Evolutionary conservation across 2,113 vertebrate genomes (phyloP).

Genomic region (Syngnathus scovelli): DNA sequence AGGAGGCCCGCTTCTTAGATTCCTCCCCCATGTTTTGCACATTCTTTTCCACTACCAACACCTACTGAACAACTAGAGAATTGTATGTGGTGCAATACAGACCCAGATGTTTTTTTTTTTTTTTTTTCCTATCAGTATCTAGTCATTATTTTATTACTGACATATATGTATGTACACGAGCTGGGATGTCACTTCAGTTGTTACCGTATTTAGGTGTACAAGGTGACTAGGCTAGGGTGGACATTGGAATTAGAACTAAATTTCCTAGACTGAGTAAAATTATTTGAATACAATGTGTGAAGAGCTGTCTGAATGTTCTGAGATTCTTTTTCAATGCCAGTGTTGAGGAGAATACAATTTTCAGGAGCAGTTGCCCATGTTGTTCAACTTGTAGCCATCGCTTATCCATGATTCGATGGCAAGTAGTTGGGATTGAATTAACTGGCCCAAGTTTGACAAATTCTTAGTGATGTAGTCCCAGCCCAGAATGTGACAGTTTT

Average conservation of each 20-base stretch:
- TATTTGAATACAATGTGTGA: neutral
- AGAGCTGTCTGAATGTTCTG: neutral
- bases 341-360: neutral
- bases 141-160: constrained; percentile 62
- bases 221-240: neutral
- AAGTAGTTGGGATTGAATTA: neutral
- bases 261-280: neutral
- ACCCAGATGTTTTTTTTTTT: constrained; percentile 46
- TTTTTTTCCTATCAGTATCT: constrained; percentile 41
- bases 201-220: constrained; percentile 31
- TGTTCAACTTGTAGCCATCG: neutral
- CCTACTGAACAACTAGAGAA: constrained; percentile 56
- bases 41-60: constrained; percentile 42
- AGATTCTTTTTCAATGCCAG: neutral
- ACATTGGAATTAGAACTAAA: neutral
- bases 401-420: neutral
- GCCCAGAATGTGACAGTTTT: neutral
- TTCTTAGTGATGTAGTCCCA: neutral
- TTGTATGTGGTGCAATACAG: constrained; percentile 66
- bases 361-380: neutral
- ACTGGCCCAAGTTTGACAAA: neutral
- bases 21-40: constrained; percentile 55
- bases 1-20: constrained; percentile 43
- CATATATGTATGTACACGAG: constrained; percentile 59
- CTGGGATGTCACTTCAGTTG: constrained; percentile 39